Percentiles rank a stretch among this genome's conserved stretches.
Conservation (phyloP, 2,797 vertebrate genomes). For the Perodicticus potto region DNA sequence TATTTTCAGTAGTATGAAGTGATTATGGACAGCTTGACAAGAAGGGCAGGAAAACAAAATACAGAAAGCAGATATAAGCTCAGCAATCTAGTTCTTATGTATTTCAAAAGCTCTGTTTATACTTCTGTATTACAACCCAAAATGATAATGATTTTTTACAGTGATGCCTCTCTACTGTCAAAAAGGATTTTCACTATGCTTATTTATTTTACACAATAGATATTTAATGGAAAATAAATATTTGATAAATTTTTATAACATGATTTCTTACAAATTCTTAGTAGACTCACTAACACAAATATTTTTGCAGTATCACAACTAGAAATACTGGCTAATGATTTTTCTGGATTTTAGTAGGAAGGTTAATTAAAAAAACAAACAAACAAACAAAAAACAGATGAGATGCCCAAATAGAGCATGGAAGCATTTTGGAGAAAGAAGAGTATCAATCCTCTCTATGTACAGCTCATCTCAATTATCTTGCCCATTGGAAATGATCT, state of each 20-base stretch:
- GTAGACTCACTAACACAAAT: not conserved
- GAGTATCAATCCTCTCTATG: not conserved
- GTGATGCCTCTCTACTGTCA: not conserved
- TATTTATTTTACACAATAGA: not conserved
- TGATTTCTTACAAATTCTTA: not conserved
- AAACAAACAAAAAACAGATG: not conserved
- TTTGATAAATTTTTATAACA: not conserved
- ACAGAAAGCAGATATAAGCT: not conserved
- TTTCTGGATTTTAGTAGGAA: not conserved
- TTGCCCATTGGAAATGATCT: not conserved
- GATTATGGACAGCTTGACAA: conserved; percentile 51
- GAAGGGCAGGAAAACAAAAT: conserved; percentile 50
- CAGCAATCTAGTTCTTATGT: not conserved
- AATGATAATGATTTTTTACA: not conserved
- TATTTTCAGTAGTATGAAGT: conserved; percentile 54
- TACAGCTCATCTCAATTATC: not conserved
- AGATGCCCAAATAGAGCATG: not conserved
- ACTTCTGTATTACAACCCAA: not conserved
- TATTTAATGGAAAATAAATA: not conserved
- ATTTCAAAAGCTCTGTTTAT: not conserved
- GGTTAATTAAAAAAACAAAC: conserved; percentile 23
- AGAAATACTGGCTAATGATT: not conserved
- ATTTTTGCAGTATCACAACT: not conserved
- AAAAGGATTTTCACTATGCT: not conserved
- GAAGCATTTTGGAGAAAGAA: not conserved